Evolutionary conservation across 2,797 vertebrate genomes (phyloP).

Genomic region (Acipenser transmontanus): DNA sequence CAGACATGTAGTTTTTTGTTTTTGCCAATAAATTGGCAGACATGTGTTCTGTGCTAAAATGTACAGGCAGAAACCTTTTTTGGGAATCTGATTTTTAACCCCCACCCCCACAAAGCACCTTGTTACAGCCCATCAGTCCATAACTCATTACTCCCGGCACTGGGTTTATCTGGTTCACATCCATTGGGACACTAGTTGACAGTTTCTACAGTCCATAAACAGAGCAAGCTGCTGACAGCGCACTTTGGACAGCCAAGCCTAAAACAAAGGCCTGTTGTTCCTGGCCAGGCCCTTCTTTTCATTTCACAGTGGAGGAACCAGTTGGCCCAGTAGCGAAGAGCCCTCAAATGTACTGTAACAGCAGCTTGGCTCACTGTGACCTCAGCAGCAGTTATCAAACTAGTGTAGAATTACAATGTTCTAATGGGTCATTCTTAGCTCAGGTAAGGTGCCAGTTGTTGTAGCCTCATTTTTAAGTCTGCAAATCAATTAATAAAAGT

Average conservation of each 20-base stretch:
- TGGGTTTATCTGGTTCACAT: slow-evolving; percentile 9
- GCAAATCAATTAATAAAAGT: no score
- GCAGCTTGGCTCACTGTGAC: slow-evolving; percentile 44
- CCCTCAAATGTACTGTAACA: slow-evolving; percentile 26
- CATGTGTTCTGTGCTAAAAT: no score
- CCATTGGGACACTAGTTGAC: slow-evolving; percentile 11
- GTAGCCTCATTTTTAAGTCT: background rate
- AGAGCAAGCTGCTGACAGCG: slow-evolving; percentile 53
- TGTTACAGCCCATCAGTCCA: background rate
- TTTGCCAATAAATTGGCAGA: no score
- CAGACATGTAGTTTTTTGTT: no score
- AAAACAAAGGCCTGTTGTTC: slow-evolving; percentile 84
- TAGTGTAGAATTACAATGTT: slow-evolving; percentile 47
- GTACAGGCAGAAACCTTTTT: no score
- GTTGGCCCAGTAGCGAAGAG: slow-evolving; percentile 61
- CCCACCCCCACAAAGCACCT: background rate
- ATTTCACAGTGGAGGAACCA: slow-evolving; percentile 65
- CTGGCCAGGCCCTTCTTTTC: slow-evolving; percentile 38
- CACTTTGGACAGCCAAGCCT: slow-evolving; percentile 54
- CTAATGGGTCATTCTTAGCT: background rate
- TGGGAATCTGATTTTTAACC: no score
- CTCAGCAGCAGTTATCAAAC: slow-evolving; percentile 42
- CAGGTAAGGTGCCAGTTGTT: background rate
- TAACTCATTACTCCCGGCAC: background rate
- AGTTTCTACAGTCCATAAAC: slow-evolving; percentile 5